A percentile compares a stretch with the other conserved stretches of the same genome.
Conservation (phyloP, 2,888 invertebrate species). For the Lycocerus yunnanus region DNA sequence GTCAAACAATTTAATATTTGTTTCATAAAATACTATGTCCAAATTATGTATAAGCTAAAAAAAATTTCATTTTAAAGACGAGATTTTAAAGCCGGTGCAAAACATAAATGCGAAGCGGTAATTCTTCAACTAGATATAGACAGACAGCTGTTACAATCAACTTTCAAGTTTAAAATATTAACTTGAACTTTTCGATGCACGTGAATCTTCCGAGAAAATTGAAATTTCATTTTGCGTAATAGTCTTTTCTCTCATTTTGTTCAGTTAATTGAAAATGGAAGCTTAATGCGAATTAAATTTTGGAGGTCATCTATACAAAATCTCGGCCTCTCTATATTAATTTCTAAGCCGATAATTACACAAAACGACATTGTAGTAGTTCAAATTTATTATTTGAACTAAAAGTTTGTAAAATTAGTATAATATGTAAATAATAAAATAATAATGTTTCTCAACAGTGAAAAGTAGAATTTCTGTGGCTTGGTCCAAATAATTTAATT, state of each 20-base stretch:
- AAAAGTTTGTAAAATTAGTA: background rate
- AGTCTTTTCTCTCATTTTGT: conserved; percentile 15
- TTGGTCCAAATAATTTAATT: background rate
- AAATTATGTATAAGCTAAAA: background rate
- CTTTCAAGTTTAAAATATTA: conserved; percentile 38
- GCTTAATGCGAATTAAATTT: conserved; percentile 10
- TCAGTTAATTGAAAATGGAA: conserved; percentile 24
- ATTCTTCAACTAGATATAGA: conserved; percentile 36
- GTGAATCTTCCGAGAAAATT: conserved; percentile 33
- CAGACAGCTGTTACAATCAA: conserved; percentile 39
- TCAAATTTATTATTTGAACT: background rate
- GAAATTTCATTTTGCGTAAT: conserved; percentile 34
- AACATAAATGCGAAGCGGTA: conserved; percentile 28
- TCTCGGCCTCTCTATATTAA: background rate
- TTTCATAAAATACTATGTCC: background rate
- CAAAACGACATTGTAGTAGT: conserved; percentile 1
- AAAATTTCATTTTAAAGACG: background rate
- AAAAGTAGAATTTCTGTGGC: background rate
- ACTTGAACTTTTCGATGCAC: conserved; percentile 35
- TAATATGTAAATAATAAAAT: background rate
- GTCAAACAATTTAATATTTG: background rate
- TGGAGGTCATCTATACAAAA: conserved; percentile 6
- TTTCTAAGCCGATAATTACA: conserved; percentile 3
- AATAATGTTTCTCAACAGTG: background rate
- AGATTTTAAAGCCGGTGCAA: conserved; percentile 15